Conservation (phyloP, 2,113 vertebrate species). For the Cranoglanis bouderius region DNA sequence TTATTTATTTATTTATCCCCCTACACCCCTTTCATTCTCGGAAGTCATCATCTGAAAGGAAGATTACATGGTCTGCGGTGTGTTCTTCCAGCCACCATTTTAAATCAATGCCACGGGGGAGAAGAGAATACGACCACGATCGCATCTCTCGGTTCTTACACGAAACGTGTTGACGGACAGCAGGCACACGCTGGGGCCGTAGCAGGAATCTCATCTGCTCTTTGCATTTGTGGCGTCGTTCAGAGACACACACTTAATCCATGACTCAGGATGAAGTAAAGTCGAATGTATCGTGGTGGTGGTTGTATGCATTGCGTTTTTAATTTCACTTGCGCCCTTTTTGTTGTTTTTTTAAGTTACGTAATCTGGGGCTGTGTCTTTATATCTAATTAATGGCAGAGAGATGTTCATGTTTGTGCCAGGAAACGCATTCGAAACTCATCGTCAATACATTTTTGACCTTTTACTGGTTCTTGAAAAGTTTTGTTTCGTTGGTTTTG, state of each 20-base stretch:
- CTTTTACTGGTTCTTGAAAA: not conserved
- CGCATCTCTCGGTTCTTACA: conserved; percentile 62
- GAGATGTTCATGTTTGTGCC: not conserved
- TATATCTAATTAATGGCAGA: not conserved
- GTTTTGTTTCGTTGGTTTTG: not conserved
- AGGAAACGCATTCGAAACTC: not conserved
- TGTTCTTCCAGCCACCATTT: conserved; percentile 75
- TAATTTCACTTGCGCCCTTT: not conserved
- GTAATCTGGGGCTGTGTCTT: not conserved
- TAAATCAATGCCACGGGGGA: conserved; percentile 75
- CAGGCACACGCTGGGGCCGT: not conserved
- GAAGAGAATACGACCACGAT: conserved; percentile 10
- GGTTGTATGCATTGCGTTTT: not conserved
- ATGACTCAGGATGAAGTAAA: not conserved
- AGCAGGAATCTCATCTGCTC: not conserved
- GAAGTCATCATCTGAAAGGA: conserved; percentile 74
- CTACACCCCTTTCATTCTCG: conserved; percentile 58
- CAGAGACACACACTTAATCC: not conserved
- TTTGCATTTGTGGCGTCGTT: not conserved
- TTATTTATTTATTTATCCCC: not conserved
- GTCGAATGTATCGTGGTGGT: not conserved
- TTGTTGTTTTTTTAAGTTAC: not conserved
- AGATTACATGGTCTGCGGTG: conserved; percentile 73
- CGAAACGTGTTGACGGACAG: not conserved
- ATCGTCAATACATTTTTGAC: too few relatives aligned